Conservation (phyloP, 2,113 vertebrate genomes). For the Spheniscus mendiculus region DNA sequence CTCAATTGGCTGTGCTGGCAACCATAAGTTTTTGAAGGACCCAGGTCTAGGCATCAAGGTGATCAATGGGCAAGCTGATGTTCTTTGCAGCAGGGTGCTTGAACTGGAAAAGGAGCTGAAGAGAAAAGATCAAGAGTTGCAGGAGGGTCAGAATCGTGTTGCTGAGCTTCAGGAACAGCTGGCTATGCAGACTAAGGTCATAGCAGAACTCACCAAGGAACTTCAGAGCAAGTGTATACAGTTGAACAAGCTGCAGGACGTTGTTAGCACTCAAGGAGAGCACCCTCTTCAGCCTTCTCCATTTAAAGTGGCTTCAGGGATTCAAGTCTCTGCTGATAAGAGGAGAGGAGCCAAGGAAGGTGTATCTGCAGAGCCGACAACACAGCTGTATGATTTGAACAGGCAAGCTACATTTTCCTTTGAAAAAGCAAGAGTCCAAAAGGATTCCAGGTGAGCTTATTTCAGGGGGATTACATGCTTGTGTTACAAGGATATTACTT, state of each 20-base stretch:
- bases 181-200: conserved; percentile 73
- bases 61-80: conserved; percentile 53
- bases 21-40: conserved; percentile 30
- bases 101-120: conserved; percentile 85
- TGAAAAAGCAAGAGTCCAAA: conserved; percentile 86
- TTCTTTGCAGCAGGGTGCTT: conserved; percentile 75
- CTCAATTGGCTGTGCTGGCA: conserved; percentile 52
- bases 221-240: conserved; percentile 86
- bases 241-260: conserved; percentile 86
- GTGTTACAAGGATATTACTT: neutral
- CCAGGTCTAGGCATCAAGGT: neutral
- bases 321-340: conserved; percentile 73
- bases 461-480: neutral
- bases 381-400: conserved; percentile 81
- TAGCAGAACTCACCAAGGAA: conserved; percentile 85
- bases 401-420: conserved; percentile 84
- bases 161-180: conserved; percentile 84
- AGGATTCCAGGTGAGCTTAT: conserved; percentile 86
- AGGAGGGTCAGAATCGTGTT: conserved; percentile 76
- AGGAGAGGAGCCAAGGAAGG: conserved; percentile 91
- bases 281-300: conserved; percentile 64
- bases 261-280: conserved; percentile 75
- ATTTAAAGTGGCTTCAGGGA: conserved; percentile 49
- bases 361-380: conserved; percentile 90
- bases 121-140: conserved; percentile 82